phyloP scores from a whole-genome alignment of 1,140 invertebrate genomes.

The Lanistes nyassanus region DNA sequence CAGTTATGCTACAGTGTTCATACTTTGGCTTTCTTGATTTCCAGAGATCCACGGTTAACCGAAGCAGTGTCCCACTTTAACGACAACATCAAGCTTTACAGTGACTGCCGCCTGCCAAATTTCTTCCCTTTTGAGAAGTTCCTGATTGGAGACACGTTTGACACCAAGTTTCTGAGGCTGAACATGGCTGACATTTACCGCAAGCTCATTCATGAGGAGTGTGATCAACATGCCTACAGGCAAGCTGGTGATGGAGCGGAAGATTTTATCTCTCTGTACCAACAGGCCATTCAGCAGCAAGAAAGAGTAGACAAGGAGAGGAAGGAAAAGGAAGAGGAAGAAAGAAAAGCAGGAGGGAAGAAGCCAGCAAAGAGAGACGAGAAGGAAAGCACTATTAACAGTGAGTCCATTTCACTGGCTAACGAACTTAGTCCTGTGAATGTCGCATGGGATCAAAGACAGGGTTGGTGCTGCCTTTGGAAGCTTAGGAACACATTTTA shows the following conservation, averaged over 20 bases:
- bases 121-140: constrained; percentile 39
- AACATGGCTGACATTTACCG: constrained; percentile 39
- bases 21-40: constrained; percentile 19
- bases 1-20: no score
- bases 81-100: constrained; percentile 34
- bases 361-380: constrained; percentile 10
- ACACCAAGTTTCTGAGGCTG: constrained; percentile 36
- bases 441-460: no score
- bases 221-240: constrained; percentile 20
- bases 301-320: constrained; percentile 3
- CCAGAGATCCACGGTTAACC: constrained; percentile 23
- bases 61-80: constrained; percentile 26
- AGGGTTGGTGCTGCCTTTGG: no score
- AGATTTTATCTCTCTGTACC: constrained; percentile 14
- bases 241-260: background rate
- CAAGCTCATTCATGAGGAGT: constrained; percentile 32
- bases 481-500: no score
- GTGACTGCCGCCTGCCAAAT: constrained; percentile 32
- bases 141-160: constrained; percentile 35
- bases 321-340: constrained; percentile 10
- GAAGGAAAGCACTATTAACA: constrained; percentile 12
- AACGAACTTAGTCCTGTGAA: no score
- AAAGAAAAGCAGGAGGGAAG: constrained; percentile 12
- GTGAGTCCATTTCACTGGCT: no score
- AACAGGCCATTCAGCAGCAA: constrained; percentile 8